Evolutionary conservation across 2,888 invertebrate genomes (phyloP).

Genomic region (Drosophila flavopinicola): DNA sequence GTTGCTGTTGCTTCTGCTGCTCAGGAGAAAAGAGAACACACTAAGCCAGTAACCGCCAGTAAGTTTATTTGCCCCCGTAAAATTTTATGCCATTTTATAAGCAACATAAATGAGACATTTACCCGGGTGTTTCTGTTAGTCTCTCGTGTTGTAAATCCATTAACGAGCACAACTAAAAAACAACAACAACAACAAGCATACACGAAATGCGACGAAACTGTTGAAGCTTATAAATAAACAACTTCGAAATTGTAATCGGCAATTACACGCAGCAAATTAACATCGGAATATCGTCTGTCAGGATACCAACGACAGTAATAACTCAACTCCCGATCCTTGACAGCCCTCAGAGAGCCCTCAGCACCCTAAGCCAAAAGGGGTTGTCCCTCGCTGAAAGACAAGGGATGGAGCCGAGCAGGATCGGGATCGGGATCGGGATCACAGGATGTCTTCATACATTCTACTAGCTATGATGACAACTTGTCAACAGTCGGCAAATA

Average conservation of each 20-base stretch:
- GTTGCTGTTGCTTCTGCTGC: constrained; percentile 18
- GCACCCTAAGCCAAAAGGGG: constrained; percentile 31
- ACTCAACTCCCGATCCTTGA: constrained; percentile 37
- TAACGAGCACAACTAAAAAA: constrained; percentile 45
- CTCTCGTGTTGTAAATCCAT: constrained; percentile 63
- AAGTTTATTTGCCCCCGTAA: constrained; percentile 69
- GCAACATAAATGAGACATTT: constrained; percentile 74
- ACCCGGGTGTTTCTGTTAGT: constrained; percentile 22
- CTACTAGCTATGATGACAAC: constrained; percentile 28
- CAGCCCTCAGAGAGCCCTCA: constrained; percentile 13
- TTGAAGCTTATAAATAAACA: constrained; percentile 60
- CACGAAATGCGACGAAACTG: constrained; percentile 53
- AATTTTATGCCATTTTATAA: constrained; percentile 63
- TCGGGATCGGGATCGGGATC: constrained; percentile 1
- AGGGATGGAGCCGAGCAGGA: constrained; percentile 4
- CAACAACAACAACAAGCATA: constrained; percentile 17
- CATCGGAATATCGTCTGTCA: constrained; percentile 45
- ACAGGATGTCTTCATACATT: constrained; percentile 14
- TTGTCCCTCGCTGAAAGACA: constrained; percentile 22
- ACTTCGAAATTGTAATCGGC: constrained; percentile 39
- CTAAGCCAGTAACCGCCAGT: constrained; percentile 34
- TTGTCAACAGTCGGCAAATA: constrained; percentile 13
- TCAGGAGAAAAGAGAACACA: constrained; percentile 28
- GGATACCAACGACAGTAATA: constrained; percentile 42
- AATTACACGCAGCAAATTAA: constrained; percentile 63